Base-by-base conservation (phyloP, 2,797 vertebrate species). In the Delichon dasypus region DNA sequence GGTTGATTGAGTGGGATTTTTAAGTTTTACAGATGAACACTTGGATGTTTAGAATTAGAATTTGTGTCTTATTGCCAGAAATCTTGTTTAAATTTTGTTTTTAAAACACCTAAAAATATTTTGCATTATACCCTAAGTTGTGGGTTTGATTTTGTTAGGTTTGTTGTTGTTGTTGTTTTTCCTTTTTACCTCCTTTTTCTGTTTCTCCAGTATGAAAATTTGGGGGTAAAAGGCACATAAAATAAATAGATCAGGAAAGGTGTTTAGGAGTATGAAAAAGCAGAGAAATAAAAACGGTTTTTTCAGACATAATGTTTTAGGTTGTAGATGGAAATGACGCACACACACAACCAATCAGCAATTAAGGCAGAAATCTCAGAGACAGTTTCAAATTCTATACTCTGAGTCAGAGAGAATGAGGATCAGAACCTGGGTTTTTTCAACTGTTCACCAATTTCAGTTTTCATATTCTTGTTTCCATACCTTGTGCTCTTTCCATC, bases 1-100 rank as follows among this genome's bases (percentile, higher is more conserved):
- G 3, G 5, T 53, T 75, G 18, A 34, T 29, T 44, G 2, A 2
- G 4, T 22, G 0, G 3, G 0, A 4, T 1, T 4, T 53, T 47
- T 15, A 42, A 51, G 1, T 15, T 67, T 87, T 74, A 64, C 20
- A 72, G 38, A 36, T 32, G 6, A 16, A 26, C 0, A 4, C 3
- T 47, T 58, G 6, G 47, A 73, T 62, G 80, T 55, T 32, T 67
- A 14, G 4, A 88, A 60, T 85, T 66, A 81, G 11, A 5, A 22
- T 5, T 45, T 86, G 2, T 18, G 16, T 45, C 60, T 53, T 68
- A 50, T 42, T 84, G 32, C 5, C 64, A 76, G 11, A 80, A 36
- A 2, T 67, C 20, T 71, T 64, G 5, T 40, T 58, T 40, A 48
- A 79, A 67, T 42, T 58, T 71, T 60, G 1, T n/a, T n/a, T 84